These are phyloP conservation scores for Dendropsophus ebraccatus DNA, from an alignment of 2,113 vertebrate genomes.

Conservation along the genomic window DNA sequence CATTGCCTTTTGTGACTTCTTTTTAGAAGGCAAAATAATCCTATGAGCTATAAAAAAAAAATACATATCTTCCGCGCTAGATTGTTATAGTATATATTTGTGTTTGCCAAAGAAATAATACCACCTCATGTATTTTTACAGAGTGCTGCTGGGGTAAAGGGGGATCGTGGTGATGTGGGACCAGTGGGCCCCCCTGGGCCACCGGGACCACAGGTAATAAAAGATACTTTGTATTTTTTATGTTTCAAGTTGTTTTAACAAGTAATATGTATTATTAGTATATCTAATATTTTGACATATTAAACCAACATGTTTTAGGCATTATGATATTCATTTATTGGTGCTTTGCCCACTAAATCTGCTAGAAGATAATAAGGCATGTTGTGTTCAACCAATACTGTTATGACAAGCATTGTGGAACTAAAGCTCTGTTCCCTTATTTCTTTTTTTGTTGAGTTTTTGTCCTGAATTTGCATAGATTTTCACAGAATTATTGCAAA, in stretches of 20 bases:
- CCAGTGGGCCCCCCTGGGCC: conserved; percentile 70
- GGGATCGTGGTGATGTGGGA: conserved; percentile 74
- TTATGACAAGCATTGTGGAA: background rate
- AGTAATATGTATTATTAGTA: background rate
- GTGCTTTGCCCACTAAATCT: too few relatives aligned
- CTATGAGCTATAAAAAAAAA: too few relatives aligned
- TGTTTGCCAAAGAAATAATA: background rate
- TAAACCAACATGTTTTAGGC: too few relatives aligned
- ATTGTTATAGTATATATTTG: too few relatives aligned
- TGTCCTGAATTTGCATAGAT: too few relatives aligned
- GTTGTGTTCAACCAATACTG: background rate
- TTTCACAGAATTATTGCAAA: too few relatives aligned
- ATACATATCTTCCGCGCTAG: too few relatives aligned
- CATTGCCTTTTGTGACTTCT: too few relatives aligned
- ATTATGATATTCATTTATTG: too few relatives aligned
- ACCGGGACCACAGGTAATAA: conserved; percentile 69
- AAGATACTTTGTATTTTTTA: background rate
- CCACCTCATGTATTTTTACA: background rate
- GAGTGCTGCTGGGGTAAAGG: conserved; percentile 67
- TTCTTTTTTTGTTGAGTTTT: too few relatives aligned
- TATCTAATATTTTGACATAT: background rate
- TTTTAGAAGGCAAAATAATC: too few relatives aligned
- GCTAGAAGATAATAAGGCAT: background rate
- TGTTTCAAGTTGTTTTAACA: background rate
- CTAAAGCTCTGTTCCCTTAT: too few relatives aligned